A percentile compares a stretch with the other conserved stretches of the same genome.
phyloP scores from a whole-genome alignment of 2,113 vertebrate species.

The Chionis minor region DNA sequence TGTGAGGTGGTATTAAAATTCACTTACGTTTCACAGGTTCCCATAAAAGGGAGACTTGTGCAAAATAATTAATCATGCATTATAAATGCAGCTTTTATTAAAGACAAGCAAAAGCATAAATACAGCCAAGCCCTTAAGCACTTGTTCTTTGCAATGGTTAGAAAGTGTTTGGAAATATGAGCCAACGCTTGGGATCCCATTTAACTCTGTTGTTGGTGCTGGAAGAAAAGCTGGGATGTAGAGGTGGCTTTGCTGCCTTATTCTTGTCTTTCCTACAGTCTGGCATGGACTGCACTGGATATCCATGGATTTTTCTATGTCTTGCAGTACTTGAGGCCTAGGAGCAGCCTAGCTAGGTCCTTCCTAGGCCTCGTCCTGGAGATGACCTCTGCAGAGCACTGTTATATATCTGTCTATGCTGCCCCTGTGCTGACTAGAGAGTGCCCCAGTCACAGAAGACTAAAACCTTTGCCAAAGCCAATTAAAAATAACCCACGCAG shows the following conservation, averaged over 20 bases:
- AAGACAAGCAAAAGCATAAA: slow-evolving; percentile 27
- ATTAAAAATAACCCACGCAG: background rate
- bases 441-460: no score
- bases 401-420: fast-evolving
- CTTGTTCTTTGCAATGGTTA: slow-evolving; percentile 28
- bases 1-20: slow-evolving; percentile 74
- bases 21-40: slow-evolving; percentile 63
- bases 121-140: slow-evolving; percentile 33
- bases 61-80: slow-evolving; percentile 70
- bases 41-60: slow-evolving; percentile 63
- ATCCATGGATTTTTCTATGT: background rate
- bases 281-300: background rate
- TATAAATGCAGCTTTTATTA: slow-evolving; percentile 64
- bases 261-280: background rate
- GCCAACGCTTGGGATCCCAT: slow-evolving; percentile 20
- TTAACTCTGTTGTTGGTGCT: slow-evolving; percentile 10
- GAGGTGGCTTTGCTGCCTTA: background rate
- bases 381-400: background rate
- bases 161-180: slow-evolving; percentile 44
- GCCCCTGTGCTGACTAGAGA: background rate
- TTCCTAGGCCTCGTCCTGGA: background rate
- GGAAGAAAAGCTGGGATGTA: slow-evolving; percentile 1
- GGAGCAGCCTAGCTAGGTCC: background rate
- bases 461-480: background rate
- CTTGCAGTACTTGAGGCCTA: background rate